Evolutionary conservation across 2,113 vertebrate genomes (phyloP), one percentile per base, ranked within the genome.

Genomic region (Phalacrocorax carbo): DNA sequence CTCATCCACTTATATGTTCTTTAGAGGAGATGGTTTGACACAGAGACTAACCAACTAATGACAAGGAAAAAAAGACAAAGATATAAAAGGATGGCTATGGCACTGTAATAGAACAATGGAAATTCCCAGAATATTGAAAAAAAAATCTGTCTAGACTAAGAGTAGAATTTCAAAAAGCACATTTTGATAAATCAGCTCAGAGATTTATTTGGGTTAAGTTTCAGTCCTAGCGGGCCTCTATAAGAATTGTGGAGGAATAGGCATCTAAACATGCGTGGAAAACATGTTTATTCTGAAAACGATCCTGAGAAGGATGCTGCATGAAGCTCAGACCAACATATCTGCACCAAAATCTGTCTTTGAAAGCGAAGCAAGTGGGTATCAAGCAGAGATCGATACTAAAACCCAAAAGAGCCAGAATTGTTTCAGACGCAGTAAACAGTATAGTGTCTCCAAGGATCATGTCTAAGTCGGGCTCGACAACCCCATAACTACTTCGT

Each of bases 381-480:
- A 34, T 22, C 12, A 62, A 40, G 42, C 68, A 65, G 32, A n/a
- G 29, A 34, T 4, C 25, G 44, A 54, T 5, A 66, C 3, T 30
- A 58, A 73, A 93, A 66, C 34, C 34, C 68, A 18, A 19, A 58
- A 57, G n/a, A 46, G n/a, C 15, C 19, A 44, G 32, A 87, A n/a
- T 9, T 48, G 20, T 18, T 80, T 52, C 73, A 52, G 55, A 32
- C 1, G 1, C n/a, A 66, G 78, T 16, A 25, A 62, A 57, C 6
- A 20, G 15, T 1, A n/a, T 11, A 40, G 32, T 20, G 66, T 38
- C 61, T 46, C 48, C 12, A 36, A 68, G 30, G 65, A 10, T 3
- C 19, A 7, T 1, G 14, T 19, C 42, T 20, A 32, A 25, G 12
- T 8, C 15, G 1, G 38, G 5, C 2, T 71, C 25, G 46, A 17